phyloP scores from a whole-genome alignment of 2,797 vertebrate genomes.

The Scleropages formosus region DNA sequence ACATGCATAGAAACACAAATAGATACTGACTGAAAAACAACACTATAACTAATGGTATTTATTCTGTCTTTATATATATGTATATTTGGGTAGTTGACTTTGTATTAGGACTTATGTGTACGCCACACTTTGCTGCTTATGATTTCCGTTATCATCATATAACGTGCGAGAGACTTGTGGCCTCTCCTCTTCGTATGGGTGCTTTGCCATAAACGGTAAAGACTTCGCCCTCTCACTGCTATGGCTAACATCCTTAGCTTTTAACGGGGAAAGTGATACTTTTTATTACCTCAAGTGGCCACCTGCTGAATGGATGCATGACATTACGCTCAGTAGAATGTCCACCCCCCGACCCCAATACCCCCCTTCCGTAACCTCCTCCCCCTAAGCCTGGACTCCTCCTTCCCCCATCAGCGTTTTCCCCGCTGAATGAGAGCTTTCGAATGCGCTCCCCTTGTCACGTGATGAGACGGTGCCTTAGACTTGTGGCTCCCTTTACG shows the following conservation, averaged over 20 bases:
- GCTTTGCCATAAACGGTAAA: constrained; percentile 62
- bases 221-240: constrained; percentile 57
- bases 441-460: constrained; percentile 51
- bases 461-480: constrained; percentile 66
- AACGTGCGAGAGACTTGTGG: constrained; percentile 42
- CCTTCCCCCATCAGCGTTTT: constrained; percentile 20
- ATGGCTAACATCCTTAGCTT: constrained; percentile 52
- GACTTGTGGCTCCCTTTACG: constrained; percentile 45
- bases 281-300: constrained; percentile 70
- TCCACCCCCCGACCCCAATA: constrained; percentile 41
- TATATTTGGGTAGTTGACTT: constrained; percentile 82
- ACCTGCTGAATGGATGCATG: constrained; percentile 52
- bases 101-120: constrained; percentile 68
- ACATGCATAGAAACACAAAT: constrained; percentile 57
- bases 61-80: constrained; percentile 74
- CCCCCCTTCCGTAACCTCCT: no score
- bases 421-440: constrained; percentile 47
- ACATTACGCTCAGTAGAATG: constrained; percentile 61
- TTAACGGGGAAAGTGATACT: constrained; percentile 56
- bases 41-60: constrained; percentile 70
- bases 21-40: constrained; percentile 55
- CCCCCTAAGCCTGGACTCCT: not conserved
- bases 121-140: constrained; percentile 70
- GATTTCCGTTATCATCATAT: constrained; percentile 49
- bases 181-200: constrained; percentile 60